Base-by-base conservation (phyloP, 92 coral and sea anemone genomes). In the Bergia sp. region DNA sequence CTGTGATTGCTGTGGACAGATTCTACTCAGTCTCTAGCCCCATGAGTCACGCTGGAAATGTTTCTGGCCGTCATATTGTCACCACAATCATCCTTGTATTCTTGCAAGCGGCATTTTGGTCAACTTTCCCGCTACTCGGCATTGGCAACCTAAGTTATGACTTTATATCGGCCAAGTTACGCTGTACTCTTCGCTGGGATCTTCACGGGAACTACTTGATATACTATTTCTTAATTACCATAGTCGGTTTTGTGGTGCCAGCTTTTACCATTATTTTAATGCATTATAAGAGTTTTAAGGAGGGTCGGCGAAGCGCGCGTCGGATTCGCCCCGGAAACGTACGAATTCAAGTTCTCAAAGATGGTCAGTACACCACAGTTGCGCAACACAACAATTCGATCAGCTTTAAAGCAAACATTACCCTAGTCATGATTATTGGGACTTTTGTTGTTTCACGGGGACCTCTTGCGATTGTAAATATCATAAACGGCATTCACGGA, bases 311-410 rank as follows among this genome's bases (percentile, higher is more conserved):
- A 7, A 95, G 96, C 95, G 98, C 98, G 1, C 91, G 91, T 1
- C 96, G 92, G 89, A 90, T 95, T 49, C 91, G 98, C 0, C 98
- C 98, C 3, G 96, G 98, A 37, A 94, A 95, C 72, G 88, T 95
- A 11, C 95, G 90, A 5, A 84, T 95, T 11, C 91, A 95, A 83
- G 87, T 89, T 2, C 85, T 94, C 11, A 90, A 89, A 76, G 93
- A 95, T 67, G 98, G 98, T 2, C 89, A 95, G 3, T 95, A 92
- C 82, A 95, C 98, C 0, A 81, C 96, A 1, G 95, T 94, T 3
- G 92, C 96, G 11, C 94, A 88, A 50, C 80, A 80, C 78, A 61
- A 76, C 37, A 85, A 85, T 39, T 67, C 77, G 15, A 81, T 86
- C 64, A 86, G 85, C 45, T 38, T 87, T 38, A 95, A 93, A 66